Conservation (phyloP, 2,888 invertebrate species). For the Cerastoderma edule region DNA sequence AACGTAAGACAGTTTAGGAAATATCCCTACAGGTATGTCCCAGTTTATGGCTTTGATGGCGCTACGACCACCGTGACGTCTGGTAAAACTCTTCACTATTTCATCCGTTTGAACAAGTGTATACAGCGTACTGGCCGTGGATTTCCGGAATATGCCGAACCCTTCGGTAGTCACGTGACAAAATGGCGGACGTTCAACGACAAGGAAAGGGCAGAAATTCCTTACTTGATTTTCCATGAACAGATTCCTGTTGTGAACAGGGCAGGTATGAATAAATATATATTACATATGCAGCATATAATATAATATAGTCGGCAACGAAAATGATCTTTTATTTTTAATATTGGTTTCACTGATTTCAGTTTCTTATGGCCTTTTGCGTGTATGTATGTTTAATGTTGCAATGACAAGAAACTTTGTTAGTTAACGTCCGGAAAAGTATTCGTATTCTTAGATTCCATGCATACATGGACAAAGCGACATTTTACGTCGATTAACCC, state of each 20-base stretch:
- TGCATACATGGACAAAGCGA: too few species aligned
- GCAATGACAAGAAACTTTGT: too few species aligned
- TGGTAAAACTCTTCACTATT: constrained; percentile 46
- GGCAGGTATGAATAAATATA: constrained; percentile 26
- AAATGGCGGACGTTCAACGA: constrained; percentile 51
- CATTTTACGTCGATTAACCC: too few species aligned
- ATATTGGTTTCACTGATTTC: too few species aligned
- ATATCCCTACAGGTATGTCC: constrained; percentile 6
- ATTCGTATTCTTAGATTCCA: too few species aligned
- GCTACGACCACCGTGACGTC: constrained; percentile 23
- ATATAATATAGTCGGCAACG: too few species aligned
- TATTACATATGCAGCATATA: not conserved
- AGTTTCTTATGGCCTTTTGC: too few species aligned
- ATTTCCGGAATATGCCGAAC: constrained; percentile 29
- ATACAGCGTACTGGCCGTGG: constrained; percentile 21
- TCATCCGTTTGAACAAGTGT: constrained; percentile 34
- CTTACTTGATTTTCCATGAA: constrained; percentile 47
- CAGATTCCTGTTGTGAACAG: constrained; percentile 43
- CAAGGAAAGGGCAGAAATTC: constrained; percentile 31
- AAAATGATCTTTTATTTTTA: too few species aligned
- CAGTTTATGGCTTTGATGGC: constrained; percentile 49
- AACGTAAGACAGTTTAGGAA: too few species aligned
- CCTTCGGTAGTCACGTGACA: constrained; percentile 51
- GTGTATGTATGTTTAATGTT: too few species aligned
- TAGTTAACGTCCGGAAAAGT: too few species aligned